A percentile compares a stretch with the other conserved stretches of the same genome.
These are phyloP conservation scores for Atrichornis clamosus DNA, from an alignment of 2,113 vertebrate genomes.

Conservation along the genomic window DNA sequence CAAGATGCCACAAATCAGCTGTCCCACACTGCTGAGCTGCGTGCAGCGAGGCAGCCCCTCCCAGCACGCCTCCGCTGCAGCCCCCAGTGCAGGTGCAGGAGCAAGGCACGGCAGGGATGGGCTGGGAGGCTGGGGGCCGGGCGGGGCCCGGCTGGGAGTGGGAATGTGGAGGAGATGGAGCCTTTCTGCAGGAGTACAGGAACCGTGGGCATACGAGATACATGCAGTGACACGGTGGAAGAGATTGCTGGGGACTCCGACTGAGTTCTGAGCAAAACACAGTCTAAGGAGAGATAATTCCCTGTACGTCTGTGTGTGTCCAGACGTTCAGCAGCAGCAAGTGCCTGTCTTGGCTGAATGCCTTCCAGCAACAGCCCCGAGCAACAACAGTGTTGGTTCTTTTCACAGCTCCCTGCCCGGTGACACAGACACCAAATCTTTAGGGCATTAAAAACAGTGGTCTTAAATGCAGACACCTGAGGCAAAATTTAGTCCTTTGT, in stretches of 20 bases:
- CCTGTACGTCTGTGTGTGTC: not conserved
- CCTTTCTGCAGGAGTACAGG: not conserved
- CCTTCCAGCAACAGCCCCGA: not conserved
- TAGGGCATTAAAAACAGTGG: not conserved
- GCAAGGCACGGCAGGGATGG: fast-evolving
- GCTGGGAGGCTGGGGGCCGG: not conserved
- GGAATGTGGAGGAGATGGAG: not conserved
- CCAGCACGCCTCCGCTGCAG: not conserved
- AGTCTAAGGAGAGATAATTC: not conserved
- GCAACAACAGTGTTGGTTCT: not conserved
- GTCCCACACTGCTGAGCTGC: fast-evolving
- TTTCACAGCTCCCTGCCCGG: not conserved
- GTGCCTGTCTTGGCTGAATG: not conserved
- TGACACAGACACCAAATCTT: not conserved
- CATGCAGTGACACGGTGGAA: fast-evolving
- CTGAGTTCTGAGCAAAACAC: not conserved
- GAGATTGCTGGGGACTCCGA: not conserved
- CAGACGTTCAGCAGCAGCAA: not conserved
- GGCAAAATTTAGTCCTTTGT: not conserved
- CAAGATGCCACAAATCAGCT: not conserved
- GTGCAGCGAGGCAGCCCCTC: not conserved
- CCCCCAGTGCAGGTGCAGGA: not conserved
- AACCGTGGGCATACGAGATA: not conserved
- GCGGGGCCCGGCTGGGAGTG: not conserved
- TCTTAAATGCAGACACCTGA: not conserved